Base-by-base conservation (phyloP, 2,888 invertebrate genomes). In the Cacoxenus indagator region DNA sequence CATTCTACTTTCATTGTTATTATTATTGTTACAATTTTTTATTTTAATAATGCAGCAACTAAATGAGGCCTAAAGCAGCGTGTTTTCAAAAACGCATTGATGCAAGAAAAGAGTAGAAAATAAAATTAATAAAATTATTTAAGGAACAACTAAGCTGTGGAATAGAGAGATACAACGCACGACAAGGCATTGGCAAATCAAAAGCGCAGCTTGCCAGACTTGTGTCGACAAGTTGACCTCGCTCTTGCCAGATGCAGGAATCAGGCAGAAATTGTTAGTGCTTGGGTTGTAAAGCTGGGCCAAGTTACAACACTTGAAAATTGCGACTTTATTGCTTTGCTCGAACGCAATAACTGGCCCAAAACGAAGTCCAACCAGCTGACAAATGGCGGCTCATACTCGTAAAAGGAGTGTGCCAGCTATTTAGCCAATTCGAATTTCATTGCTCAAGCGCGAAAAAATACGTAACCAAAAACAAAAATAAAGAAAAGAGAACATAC, bases 141-240 rank as follows among this genome's bases (percentile, higher is more conserved):
- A n/a, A n/a, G n/a, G n/a, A n/a, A n/a, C n/a, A n/a, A n/a, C n/a
- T n/a, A n/a, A n/a, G n/a, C n/a, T n/a, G n/a, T n/a, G n/a, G n/a
- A 19, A 48, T 19, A 48, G 0, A 17, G 48, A n/a, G 6, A 48
- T 31, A 31, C 22, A 11, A 17, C 24, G 37, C 9, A n/a, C n/a
- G 54, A 65, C 17, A 54, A n/a, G 17, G 67, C 65, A 71, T 55
- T 71, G 55, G 69, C 70, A 64, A 69, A 69, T 72, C 71, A 70
- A 72, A 69, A 70, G 73, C 75, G 73, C 71, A 70, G 48, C 48
- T 14, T 48, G 48, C 48, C 48, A 19, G 48, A 19, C 19, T 19
- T 48, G 19, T 48, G 48, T 48, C n/a, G 4, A 22, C 19, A 19
- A 19, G 48, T 19, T 19, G 19, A 48, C 48, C 51, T 54, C 51